A percentile compares a stretch with the other conserved stretches of the same genome.
These are phyloP conservation scores for Lypha dubia DNA, from an alignment of 2,888 invertebrate species.

Conservation along the genomic window DNA sequence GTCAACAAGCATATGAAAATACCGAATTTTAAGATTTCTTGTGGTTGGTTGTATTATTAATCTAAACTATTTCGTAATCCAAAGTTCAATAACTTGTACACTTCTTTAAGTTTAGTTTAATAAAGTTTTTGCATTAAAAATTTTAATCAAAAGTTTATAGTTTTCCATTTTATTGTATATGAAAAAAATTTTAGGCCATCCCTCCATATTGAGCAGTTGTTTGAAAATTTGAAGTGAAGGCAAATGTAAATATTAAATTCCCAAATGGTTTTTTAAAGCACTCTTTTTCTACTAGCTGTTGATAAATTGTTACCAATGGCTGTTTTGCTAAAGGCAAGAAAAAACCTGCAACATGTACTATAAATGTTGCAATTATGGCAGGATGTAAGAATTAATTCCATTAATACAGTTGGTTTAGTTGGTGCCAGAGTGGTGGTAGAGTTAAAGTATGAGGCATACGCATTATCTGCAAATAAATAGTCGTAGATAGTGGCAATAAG, in stretches of 20 bases:
- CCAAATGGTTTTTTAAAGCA: conserved; percentile 32
- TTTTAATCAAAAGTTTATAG: neutral
- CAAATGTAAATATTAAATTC: conserved; percentile 44
- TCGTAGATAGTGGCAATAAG: conserved; percentile 19
- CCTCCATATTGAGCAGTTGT: conserved; percentile 47
- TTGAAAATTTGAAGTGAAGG: conserved; percentile 56
- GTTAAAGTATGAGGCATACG: neutral
- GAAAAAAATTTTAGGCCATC: neutral
- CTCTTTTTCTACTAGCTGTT: neutral
- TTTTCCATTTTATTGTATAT: neutral
- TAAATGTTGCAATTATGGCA: conserved; percentile 13
- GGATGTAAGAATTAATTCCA: conserved; percentile 19
- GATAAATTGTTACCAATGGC: neutral
- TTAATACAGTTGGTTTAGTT: neutral
- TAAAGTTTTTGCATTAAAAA: too few species aligned
- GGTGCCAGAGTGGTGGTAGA: neutral
- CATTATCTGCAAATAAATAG: conserved; percentile 9
- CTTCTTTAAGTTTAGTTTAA: conserved; percentile 17
- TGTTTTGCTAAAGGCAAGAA: neutral
- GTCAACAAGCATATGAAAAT: conserved; percentile 47
- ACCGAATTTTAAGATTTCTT: conserved; percentile 31
- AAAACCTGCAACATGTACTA: conserved; percentile 13
- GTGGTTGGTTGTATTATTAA: conserved; percentile 15
- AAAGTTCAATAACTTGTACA: conserved; percentile 16
- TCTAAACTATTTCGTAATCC: neutral